Evolutionary conservation across 2,888 invertebrate genomes (phyloP).

Genomic region (Protonemura montana): DNA sequence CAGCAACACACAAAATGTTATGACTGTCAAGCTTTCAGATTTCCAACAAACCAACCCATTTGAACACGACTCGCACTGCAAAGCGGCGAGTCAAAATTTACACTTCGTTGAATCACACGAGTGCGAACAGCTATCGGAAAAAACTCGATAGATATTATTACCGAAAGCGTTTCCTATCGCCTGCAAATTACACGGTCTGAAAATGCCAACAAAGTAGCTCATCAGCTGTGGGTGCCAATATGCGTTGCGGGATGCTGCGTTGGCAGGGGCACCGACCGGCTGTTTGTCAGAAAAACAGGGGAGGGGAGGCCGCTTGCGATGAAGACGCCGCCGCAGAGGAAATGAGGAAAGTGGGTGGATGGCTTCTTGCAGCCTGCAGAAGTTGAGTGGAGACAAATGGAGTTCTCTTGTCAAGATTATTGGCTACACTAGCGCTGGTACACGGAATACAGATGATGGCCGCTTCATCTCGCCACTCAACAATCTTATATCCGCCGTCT

Average conservation of each 20-base stretch:
- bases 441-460: constrained; percentile 44
- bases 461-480: constrained; percentile 8
- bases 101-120: neutral
- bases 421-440: constrained; percentile 38
- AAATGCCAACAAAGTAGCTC: too few species aligned
- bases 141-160: neutral
- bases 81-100: neutral
- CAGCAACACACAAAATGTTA: neutral
- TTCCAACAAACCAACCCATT: neutral
- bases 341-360: constrained; percentile 34
- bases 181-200: too few species aligned
- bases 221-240: too few species aligned
- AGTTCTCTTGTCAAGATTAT: constrained; percentile 46
- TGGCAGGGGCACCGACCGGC: neutral
- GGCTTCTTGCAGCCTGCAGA: neutral
- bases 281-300: constrained; percentile 18
- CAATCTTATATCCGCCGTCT: constrained; percentile 24
- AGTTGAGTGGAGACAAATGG: constrained; percentile 44
- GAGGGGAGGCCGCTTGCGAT: neutral
- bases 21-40: neutral
- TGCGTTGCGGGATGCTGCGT: neutral
- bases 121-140: neutral
- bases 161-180: too few species aligned
- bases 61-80: neutral
- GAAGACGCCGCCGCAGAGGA: constrained; percentile 22